phyloP scores from a whole-genome alignment of 2,113 vertebrate genomes.

The Morone chrysops region DNA sequence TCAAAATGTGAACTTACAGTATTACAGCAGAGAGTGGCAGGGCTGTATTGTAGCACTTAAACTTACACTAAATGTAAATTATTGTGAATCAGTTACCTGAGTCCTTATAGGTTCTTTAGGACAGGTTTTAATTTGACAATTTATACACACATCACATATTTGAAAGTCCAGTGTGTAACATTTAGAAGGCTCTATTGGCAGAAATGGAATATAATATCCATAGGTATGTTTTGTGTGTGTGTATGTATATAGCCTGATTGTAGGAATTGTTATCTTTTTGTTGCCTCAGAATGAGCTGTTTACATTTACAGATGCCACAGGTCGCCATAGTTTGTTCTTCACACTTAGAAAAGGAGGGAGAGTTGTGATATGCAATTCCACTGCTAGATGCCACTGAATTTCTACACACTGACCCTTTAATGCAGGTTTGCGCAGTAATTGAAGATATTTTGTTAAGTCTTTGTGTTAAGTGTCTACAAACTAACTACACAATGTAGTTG shows the following conservation, averaged over 20 bases:
- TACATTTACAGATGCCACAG: too few species aligned
- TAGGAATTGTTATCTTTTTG: not conserved
- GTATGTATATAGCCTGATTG: not conserved
- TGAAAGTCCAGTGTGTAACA: not conserved
- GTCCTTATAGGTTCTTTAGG: not conserved
- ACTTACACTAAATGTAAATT: not conserved
- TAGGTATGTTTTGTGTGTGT: too few species aligned
- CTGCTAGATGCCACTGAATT: not conserved
- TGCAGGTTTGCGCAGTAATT: not conserved
- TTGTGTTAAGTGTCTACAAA: slow-evolving; percentile 10
- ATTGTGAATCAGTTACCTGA: not conserved
- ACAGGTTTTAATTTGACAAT: not conserved
- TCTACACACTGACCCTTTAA: not conserved
- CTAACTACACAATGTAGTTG: not conserved
- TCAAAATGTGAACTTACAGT: not conserved
- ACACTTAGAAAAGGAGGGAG: too few species aligned
- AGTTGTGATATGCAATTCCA: too few species aligned
- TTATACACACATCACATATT: not conserved
- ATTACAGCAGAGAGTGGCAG: not conserved
- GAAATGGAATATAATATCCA: too few species aligned
- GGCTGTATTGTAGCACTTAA: not conserved
- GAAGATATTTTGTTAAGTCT: not conserved
- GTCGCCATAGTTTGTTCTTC: too few species aligned
- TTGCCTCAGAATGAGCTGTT: too few species aligned
- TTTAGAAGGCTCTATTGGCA: too few species aligned